Base-by-base conservation (phyloP, 92 coral and sea anemone species). In the Desmophyllum pertusum region DNA sequence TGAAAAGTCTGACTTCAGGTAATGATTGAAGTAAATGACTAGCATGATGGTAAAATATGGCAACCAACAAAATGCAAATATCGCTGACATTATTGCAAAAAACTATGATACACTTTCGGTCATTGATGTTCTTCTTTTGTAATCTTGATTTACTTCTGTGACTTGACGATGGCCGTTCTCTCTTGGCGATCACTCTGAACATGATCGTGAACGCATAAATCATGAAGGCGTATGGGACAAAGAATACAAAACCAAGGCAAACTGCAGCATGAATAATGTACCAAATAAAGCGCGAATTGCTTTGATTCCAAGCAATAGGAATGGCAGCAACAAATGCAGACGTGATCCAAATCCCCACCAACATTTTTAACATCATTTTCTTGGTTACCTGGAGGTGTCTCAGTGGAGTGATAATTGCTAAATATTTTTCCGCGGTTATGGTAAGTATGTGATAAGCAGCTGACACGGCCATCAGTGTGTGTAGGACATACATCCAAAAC, bases 361-460 rank as follows among this genome's bases (percentile, higher is more conserved):
- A 57, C 45, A 77, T 75, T 23, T 35, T 41, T 18, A 81, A 78
- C 4, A 87, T 46, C 80, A 51, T 37, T 37, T 71, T 82, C 52
- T 88, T 91, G n/a, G 88, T 90, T 40, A 88, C 78, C 11, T 69
- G 83, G 29, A 81, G 81, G 53, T 92, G 95, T 45, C 73, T 76
- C 0, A 92, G 85, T 25, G 95, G 95, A 38, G 83, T 84, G 17
- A 92, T 65, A 35, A 89, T 92, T 0, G 95, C 95, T 35, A 92
- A 80, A 76, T 92, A 92, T 52, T 89, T 89, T 65, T 89, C 90
- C 10, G 71, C 89, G 3, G 90, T 92, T 21, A 90, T 88, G 30
- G 78, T 77, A 5, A 90, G 81, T 15, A 92, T 92, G 75, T 92
- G 95, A 43, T 73, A 89, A 15, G 92, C 88, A n/a, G 90, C 83